A percentile compares a stretch with the other conserved stretches of the same genome.
phyloP scores from a whole-genome alignment of 2,888 invertebrate species.

The Ceramica pisi region DNA sequence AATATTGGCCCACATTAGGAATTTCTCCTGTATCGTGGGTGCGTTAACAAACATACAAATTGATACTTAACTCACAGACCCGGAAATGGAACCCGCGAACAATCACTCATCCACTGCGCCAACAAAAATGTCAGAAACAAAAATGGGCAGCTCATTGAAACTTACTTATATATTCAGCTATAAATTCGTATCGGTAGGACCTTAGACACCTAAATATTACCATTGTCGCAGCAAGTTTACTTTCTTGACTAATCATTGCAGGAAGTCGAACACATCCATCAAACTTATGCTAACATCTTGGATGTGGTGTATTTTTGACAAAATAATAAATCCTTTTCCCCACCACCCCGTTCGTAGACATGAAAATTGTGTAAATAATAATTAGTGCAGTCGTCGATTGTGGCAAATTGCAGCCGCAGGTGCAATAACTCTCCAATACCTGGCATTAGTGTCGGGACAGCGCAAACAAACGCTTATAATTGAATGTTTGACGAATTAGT shows the following conservation, averaged over 20 bases:
- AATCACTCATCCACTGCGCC: no score
- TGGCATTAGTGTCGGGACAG: slow-evolving; percentile 82
- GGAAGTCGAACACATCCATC: background rate
- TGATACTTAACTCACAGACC: no score
- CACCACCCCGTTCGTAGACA: slow-evolving; percentile 43
- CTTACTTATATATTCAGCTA: background rate
- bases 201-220: background rate
- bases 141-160: background rate
- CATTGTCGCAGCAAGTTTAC: background rate
- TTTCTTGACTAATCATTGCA: background rate
- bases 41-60: no score
- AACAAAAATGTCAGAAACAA: slow-evolving; percentile 11
- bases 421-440: slow-evolving; percentile 83
- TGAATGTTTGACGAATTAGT: slow-evolving; percentile 80
- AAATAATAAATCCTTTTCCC: background rate
- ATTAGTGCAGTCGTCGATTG: slow-evolving; percentile 74
- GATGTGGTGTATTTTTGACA: background rate
- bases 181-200: background rate
- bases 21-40: no score
- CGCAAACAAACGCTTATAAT: slow-evolving; percentile 84
- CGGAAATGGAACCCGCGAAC: no score
- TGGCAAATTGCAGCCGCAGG: slow-evolving; percentile 80
- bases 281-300: background rate
- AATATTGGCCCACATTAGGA: no score
- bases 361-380: slow-evolving; percentile 69